Base-by-base conservation (phyloP, 2,797 vertebrate genomes). In the Fratercula arctica region DNA sequence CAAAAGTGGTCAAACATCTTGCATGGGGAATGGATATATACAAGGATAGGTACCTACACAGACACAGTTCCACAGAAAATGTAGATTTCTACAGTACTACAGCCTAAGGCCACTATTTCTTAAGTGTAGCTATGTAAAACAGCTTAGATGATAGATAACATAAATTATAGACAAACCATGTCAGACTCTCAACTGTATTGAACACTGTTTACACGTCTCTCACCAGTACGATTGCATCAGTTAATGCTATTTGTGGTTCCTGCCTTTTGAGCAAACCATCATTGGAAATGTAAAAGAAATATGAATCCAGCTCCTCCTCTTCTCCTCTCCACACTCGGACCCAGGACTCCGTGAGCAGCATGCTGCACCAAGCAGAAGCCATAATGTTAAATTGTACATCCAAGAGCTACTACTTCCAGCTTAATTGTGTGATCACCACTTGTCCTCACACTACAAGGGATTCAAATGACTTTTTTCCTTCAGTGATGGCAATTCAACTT, bases 361-460 rank as follows among this genome's bases (percentile, higher is more conserved):
- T 0, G 0, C 21, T 48, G 39, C 29, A 74, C 51, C 48, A 54
- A 56, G 56, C 43, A 76, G 56, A 67, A 59, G 13, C 17, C 1
- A 0, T 37, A 46, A 54, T 13, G 6, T 25, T 69, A n/a, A 75
- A 0, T 0, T 16, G 16, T 46, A 29, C 35, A 56, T 14, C 24
- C 75, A 77, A 79, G 85, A 87, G 24, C 29, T 50, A 13, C 48
- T 76, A 11, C 13, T 70, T 67, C 18, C 41, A 54, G 21, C 39
- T 73, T 16, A 43, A 35, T 12, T 46, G 17, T 14, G 31, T 15
- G 23, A 29, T 21, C 67, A 45, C 43, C 39, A 41, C 31, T 80
- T 63, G 31, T 48, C n/a, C 23, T 80, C 1, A 0, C 10, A 7
- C 15, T 43, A 21, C 37, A 57, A 70, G 11, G 1, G 10, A 80